Evolutionary conservation across 2,113 vertebrate species (phyloP).

Genomic region (Himantopus leucocephalus): DNA sequence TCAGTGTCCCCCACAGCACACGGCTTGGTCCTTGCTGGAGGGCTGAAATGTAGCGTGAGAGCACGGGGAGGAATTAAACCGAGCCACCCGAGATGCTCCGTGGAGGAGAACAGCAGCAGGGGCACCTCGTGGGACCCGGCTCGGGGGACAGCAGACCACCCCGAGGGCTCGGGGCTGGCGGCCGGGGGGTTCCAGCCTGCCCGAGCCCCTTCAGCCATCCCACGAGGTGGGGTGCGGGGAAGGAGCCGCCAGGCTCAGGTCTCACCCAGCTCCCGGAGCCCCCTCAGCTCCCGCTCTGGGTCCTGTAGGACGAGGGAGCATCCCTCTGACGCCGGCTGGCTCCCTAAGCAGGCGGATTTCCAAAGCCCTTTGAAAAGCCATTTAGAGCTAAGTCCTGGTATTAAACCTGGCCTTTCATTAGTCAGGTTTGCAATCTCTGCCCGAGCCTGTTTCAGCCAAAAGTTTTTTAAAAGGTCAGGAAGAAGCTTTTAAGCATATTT

Average conservation of each 20-base stretch:
- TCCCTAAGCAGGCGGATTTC: conserved; percentile 37
- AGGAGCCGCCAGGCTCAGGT: not conserved
- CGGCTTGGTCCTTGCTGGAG: not conserved
- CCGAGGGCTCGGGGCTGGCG: not conserved
- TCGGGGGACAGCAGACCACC: not conserved
- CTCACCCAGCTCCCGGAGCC: not conserved
- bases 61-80: not conserved
- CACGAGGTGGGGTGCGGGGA: accelerated
- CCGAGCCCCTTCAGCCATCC: not conserved
- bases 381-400: conserved; percentile 44
- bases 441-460: not conserved
- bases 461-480: conserved; percentile 41
- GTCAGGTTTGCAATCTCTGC: conserved; percentile 23
- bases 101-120: not conserved
- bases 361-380: conserved; percentile 54
- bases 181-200: not conserved
- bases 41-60: accelerated
- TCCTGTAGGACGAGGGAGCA: not conserved
- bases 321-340: not conserved
- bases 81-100: accelerated
- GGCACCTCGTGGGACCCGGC: accelerated
- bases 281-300: not conserved
- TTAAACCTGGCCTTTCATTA: conserved; percentile 42
- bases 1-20: not conserved
- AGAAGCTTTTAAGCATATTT: conserved; percentile 47